Conservation (phyloP, 2,113 vertebrate species). For the Camelus dromedarius region DNA sequence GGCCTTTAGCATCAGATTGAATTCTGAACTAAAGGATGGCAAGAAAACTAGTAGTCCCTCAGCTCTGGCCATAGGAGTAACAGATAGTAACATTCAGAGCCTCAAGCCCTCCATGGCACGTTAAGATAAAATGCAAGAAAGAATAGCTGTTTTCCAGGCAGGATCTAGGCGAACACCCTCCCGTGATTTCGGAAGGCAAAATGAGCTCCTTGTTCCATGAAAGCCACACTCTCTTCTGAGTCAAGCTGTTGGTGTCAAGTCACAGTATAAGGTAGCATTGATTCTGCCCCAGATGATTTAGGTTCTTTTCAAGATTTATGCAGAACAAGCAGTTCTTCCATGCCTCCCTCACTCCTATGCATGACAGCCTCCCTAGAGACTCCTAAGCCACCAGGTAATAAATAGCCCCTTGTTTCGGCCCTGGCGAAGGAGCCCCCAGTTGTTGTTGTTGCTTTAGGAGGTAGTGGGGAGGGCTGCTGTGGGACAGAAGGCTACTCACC, state of each 20-base stretch:
- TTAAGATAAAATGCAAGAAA: slow-evolving; percentile 3
- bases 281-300: slow-evolving; percentile 53
- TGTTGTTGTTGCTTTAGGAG: background rate
- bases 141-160: slow-evolving; percentile 37
- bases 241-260: slow-evolving; percentile 47
- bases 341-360: background rate
- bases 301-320: slow-evolving; percentile 66
- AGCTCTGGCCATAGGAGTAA: background rate
- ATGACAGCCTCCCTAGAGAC: slow-evolving; percentile 9
- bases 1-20: background rate
- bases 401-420: background rate
- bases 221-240: background rate
- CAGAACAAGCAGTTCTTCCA: slow-evolving; percentile 35
- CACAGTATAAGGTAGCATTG: slow-evolving; percentile 72
- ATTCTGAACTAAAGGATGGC: background rate
- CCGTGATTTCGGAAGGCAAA: background rate
- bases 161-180: slow-evolving; percentile 5
- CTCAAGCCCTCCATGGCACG: background rate
- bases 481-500: slow-evolving; percentile 88
- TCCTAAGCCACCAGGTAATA: background rate
- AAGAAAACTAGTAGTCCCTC: background rate
- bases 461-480: background rate
- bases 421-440: background rate
- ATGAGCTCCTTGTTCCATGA: slow-evolving; percentile 61
- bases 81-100: background rate